phyloP scores from a whole-genome alignment of 2,888 invertebrate genomes.

The Mongoloraphidia duomilia region DNA sequence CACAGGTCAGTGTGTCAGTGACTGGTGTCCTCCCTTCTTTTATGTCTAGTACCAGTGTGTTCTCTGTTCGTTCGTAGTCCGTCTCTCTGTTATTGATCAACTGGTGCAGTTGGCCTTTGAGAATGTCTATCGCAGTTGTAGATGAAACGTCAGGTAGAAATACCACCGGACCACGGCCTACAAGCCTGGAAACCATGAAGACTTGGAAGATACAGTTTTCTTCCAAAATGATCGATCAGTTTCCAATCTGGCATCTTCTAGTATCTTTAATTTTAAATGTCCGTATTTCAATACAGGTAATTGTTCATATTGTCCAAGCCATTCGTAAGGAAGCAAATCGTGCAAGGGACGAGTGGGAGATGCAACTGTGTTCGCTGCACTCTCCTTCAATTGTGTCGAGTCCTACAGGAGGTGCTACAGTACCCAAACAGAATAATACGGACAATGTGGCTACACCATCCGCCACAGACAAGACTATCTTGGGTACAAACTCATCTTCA shows the following conservation, averaged over 20 bases:
- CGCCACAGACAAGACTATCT: conserved; percentile 19
- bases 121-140: too few species aligned
- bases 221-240: neutral
- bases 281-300: conserved; percentile 39
- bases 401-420: conserved; percentile 8
- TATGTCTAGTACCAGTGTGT: too few species aligned
- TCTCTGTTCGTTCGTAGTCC: too few species aligned
- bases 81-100: too few species aligned
- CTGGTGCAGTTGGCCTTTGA: too few species aligned
- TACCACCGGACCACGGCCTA: too few species aligned
- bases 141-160: too few species aligned
- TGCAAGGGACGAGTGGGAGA: conserved; percentile 86
- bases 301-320: conserved; percentile 79
- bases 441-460: conserved; percentile 24
- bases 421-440: conserved; percentile 18
- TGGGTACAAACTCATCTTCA: conserved; percentile 16
- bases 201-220: too few species aligned
- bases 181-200: too few species aligned
- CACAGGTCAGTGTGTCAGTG: too few species aligned
- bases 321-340: conserved; percentile 78
- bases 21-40: too few species aligned
- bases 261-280: neutral
- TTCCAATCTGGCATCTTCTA: neutral
- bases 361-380: conserved; percentile 36
- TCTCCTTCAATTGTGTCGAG: conserved; percentile 24